Evolutionary conservation across 2,113 vertebrate species (phyloP), one percentile per base, ranked within the genome.

Genomic region (Pluvianellus socialis): DNA sequence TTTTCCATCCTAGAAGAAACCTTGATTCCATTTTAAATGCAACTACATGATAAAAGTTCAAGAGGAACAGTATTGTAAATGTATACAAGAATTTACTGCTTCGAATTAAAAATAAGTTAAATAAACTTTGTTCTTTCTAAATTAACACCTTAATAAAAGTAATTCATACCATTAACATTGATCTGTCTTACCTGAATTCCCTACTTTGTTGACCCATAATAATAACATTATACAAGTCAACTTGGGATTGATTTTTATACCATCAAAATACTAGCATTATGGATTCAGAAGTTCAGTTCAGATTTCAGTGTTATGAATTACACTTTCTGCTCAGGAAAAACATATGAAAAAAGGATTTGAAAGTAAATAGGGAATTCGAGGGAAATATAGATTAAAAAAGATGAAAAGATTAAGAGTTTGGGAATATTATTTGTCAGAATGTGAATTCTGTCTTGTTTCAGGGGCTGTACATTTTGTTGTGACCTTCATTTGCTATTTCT

Each of bases 401-500:
- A 71, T 32, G 5, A 74, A 77, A 59, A 82, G 3, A 23, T 32
- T 1, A 70, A 50, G n/a, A 32, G 13, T 74, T 74, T 58, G 7
- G 22, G 20, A 66, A 30, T 67, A 53, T 38, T 8, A 59, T 79
- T 79, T 74, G 5, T 71, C 35, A 67, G 42, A 42, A 0, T 3
- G 10, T 70, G 24, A 85, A 63, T 93, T 89, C 15, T 7, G 17
- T 67, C 16, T 28, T 50, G 20, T 44, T 93, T 93, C 52, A 52
- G 50, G 80, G 33, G 8, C 16, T 81, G 23, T 62, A 20, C 2
- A 28, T 77, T 86, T 91, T 80, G 2, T 74, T 77, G 19, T 24
- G 30, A 84, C 84, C 76, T 95, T 87, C 81, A 81, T 94, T 91
- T 87, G 26, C 15, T 89, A 50, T 85, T 95, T 94, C 44, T 79